Evolutionary conservation across 1,140 invertebrate species (phyloP).

Genomic region (Ganaspis sp.): DNA sequence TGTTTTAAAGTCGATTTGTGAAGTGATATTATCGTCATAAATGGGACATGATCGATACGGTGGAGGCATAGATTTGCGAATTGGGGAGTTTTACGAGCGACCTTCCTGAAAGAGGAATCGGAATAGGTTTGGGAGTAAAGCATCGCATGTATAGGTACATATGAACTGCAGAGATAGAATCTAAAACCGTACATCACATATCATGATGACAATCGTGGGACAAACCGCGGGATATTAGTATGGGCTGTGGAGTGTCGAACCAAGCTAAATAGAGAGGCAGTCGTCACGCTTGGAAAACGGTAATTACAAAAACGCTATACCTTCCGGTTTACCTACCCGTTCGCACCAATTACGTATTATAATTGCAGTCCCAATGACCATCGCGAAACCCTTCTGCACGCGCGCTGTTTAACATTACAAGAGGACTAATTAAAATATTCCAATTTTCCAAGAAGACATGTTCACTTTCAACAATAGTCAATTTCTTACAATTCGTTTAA

Average conservation of each 20-base stretch:
- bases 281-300: constrained; percentile 21
- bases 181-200: constrained; percentile 18
- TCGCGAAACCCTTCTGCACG: constrained; percentile 4
- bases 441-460: too few species aligned
- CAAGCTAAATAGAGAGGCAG: neutral
- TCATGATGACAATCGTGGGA: constrained; percentile 22
- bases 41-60: neutral
- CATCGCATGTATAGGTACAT: neutral
- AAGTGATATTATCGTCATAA: neutral
- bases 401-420: neutral
- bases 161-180: neutral
- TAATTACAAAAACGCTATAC: constrained; percentile 25
- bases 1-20: neutral
- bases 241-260: constrained; percentile 1
- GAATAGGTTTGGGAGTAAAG: neutral
- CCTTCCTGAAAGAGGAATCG: neutral
- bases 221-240: constrained; percentile 4
- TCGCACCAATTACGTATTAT: constrained; percentile 14
- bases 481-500: too few species aligned
- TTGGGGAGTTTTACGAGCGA: neutral
- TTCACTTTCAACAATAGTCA: too few species aligned
- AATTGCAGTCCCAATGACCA: constrained; percentile 12
- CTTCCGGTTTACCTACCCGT: constrained; percentile 15
- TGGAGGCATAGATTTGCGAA: neutral
- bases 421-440: constrained; percentile 2